These are phyloP conservation scores for Paraescarpia echinospica DNA, from an alignment of 1,140 invertebrate genomes.

Conservation along the genomic window DNA sequence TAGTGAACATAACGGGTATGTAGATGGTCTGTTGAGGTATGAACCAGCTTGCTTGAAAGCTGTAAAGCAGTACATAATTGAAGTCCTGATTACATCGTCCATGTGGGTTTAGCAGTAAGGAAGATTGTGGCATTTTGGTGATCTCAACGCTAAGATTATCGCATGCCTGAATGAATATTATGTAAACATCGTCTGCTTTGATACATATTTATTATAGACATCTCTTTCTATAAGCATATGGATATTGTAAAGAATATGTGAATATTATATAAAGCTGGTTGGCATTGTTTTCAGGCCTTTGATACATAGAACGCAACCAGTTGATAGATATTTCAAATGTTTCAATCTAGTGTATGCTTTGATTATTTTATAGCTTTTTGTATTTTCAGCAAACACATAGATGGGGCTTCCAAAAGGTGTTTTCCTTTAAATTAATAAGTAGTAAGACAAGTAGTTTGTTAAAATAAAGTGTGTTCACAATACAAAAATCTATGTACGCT, in stretches of 20 bases:
- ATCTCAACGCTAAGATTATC: not conserved
- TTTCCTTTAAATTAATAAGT: no score
- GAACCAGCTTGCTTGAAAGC: not conserved
- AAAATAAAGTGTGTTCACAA: not conserved
- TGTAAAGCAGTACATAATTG: not conserved
- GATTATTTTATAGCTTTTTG: not conserved
- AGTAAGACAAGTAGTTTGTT: not conserved
- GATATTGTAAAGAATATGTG: not conserved
- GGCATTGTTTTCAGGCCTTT: not conserved
- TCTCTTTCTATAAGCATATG: not conserved
- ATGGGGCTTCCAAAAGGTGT: not conserved
- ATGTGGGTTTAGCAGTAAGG: not conserved
- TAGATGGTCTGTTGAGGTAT: not conserved
- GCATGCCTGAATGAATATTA: not conserved
- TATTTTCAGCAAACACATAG: not conserved
- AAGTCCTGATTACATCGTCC: not conserved
- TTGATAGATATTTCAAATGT: not conserved
- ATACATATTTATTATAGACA: not conserved
- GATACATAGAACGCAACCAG: not conserved
- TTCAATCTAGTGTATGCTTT: not conserved
- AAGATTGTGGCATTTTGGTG: not conserved
- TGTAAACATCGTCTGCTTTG: not conserved
- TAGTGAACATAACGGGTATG: not conserved
- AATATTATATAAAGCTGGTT: not conserved
- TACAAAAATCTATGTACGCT: not conserved